Conservation (phyloP, 53 echinoderm and acorn worm species). For the Mesocentrotus franciscanus region DNA sequence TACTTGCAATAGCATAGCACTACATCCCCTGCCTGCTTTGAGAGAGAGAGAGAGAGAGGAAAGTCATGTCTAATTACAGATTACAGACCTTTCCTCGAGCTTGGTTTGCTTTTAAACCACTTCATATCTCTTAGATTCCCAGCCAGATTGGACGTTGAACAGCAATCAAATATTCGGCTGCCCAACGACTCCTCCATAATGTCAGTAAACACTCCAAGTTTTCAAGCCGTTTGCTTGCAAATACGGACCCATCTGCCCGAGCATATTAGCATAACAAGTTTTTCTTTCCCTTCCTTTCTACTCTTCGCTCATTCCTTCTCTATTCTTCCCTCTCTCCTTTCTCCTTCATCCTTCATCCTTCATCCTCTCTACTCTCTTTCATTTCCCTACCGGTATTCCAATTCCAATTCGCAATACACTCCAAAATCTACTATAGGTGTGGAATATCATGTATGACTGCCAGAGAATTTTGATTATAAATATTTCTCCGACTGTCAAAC, state of each 20-base stretch:
- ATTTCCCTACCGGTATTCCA: neutral
- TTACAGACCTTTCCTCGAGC: conserved; percentile 12
- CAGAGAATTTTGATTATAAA: neutral
- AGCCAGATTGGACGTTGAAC: conserved; percentile 34
- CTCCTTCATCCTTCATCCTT: neutral
- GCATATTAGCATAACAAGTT: conserved; percentile 57
- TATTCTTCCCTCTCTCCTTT: neutral
- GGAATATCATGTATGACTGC: neutral
- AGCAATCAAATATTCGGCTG: conserved; percentile 35
- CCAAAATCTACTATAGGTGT: neutral
- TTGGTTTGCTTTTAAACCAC: conserved; percentile 45
- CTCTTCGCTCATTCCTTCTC: neutral
- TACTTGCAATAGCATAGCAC: neutral
- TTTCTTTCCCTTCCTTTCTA: neutral
- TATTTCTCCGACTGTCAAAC: neutral
- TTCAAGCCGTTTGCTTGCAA: conserved; percentile 54
- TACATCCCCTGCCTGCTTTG: neutral
- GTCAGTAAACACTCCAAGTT: conserved; percentile 54
- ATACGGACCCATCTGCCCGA: conserved; percentile 55
- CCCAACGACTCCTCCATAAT: conserved; percentile 25
- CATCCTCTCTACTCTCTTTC: neutral
- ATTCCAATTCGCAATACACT: neutral
- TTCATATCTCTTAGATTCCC: neutral
- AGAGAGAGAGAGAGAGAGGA: neutral
- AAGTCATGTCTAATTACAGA: conserved; percentile 46